Evolutionary conservation across 2,888 invertebrate genomes (phyloP), one percentile per base, ranked within the genome.

Genomic region (Magallana nippona): DNA sequence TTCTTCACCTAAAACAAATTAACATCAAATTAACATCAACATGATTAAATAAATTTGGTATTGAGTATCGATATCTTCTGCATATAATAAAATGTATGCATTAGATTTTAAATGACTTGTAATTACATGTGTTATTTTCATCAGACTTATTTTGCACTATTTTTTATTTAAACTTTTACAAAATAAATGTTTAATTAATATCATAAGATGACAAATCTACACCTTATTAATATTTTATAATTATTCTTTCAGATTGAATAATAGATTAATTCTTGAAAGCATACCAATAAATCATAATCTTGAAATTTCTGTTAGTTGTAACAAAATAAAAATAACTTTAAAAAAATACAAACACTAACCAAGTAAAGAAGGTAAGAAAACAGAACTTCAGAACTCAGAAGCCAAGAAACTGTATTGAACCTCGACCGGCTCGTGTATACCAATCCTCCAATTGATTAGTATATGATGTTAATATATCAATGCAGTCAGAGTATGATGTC

Each of bases 1-100:
- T n/a, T 86, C 83, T 32, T 55, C 78, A 78, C 78, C 44, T 78
- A 32, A 62, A 19, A 32, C n/a, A n/a, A n/a, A n/a, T n/a, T n/a
- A n/a, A n/a, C n/a, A n/a, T n/a, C 32, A 32, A 32, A 32, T 32
- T 32, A 32, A 32, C 32, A 1, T 32, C 32, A 32, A 32, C 32
- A 32, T 32, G 32, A 62, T 19, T 1, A 19, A 62, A 62, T 62
- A 62, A 19, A 62, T 62, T 62, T 19, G 22, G 19, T 19, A 62
- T 62, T 62, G 17, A 62, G 19, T n/a, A 62, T 62, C 17, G 19
- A 19, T 19, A 62, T 62, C 62, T 19, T 19, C 62, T 62, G 62
- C 62, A 62, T 32, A 5, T 5, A 32, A 32, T 32, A 2, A 32
- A 32, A 32, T 32, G 32, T 32, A 32, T 32, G 32, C 32, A 32